Evolutionary conservation across 2,888 invertebrate species (phyloP), one percentile per base, ranked within the genome.

Genomic region (Spicauda simplicius): DNA sequence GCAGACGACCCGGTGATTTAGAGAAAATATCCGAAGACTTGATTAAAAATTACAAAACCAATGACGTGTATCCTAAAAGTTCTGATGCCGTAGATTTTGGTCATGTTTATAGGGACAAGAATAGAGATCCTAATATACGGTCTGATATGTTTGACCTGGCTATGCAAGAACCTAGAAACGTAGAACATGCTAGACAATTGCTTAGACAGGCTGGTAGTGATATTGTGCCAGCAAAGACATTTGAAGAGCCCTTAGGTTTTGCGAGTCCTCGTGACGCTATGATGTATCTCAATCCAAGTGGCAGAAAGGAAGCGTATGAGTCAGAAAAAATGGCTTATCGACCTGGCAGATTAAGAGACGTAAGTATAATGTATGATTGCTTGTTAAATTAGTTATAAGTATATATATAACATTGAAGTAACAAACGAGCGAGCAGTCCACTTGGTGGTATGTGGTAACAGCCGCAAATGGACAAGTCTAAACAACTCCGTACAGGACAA

Each of bases 11-110:
- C 19, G 16, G 6, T 57, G 10, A 25, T 33, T 53, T 16, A 19
- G 54, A 62, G 11, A 48, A 25, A 18, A n/a, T 45, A n/a, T 45
- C 45, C 14, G 45, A 45, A n/a, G n/a, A 45, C 2, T n/a, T 45
- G 0, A 0, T 11, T 45, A n/a, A 5, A n/a, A 45, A 45, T 6
- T n/a, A n/a, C 45, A 45, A 45, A n/a, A 45, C 45, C 2, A 45
- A 45, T 8, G 41, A 64, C n/a, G 57, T 61, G 0, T 70, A 68
- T 6, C 68, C 75, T 1, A 59, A 70, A 14, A 33, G 45, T 7
- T 64, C 64, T 4, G 48, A 73, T 4, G 77, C 78, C 2, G 78
- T 85, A 2, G 81, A 84, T 1, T 86, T 86, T 68, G 81, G 82
- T 25, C 82, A 85, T 54, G 77, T 87, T n/a, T 76, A 71, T 8